Conservation (phyloP, 2,113 vertebrate species). For the Edolisoma coerulescens region DNA sequence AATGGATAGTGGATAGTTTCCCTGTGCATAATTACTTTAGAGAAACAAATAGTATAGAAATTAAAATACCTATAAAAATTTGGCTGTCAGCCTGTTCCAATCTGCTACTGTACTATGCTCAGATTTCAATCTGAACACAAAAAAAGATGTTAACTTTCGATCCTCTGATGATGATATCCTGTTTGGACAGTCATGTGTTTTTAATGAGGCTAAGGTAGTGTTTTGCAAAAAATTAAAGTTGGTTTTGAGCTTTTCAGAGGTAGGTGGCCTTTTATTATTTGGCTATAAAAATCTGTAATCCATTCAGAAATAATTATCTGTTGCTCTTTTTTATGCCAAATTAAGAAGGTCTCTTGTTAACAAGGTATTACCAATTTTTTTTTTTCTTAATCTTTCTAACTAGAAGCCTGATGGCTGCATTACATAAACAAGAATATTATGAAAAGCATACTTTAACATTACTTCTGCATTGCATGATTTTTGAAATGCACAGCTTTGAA, state of each 20-base stretch:
- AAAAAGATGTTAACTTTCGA: background rate
- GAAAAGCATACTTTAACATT: background rate
- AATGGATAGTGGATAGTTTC: background rate
- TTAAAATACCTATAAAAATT: background rate
- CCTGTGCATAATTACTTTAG: background rate
- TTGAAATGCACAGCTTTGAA: background rate
- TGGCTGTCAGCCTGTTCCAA: background rate
- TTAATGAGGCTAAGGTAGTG: background rate
- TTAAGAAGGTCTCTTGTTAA: background rate
- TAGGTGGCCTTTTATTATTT: background rate
- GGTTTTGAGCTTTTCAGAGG: background rate
- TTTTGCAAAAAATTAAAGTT: background rate
- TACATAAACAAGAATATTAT: background rate
- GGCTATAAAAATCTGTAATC: background rate
- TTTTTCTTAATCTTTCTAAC: background rate
- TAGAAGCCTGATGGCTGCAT: background rate
- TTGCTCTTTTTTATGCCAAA: background rate
- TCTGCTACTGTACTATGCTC: background rate
- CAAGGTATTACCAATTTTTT: background rate
- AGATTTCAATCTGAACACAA: background rate
- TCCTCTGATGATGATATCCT: background rate
- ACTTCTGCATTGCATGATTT: background rate
- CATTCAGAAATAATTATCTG: background rate
- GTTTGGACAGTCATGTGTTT: background rate
- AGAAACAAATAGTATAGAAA: background rate